Conservation (phyloP, 2,113 vertebrate species). For the Catagonus wagneri region DNA sequence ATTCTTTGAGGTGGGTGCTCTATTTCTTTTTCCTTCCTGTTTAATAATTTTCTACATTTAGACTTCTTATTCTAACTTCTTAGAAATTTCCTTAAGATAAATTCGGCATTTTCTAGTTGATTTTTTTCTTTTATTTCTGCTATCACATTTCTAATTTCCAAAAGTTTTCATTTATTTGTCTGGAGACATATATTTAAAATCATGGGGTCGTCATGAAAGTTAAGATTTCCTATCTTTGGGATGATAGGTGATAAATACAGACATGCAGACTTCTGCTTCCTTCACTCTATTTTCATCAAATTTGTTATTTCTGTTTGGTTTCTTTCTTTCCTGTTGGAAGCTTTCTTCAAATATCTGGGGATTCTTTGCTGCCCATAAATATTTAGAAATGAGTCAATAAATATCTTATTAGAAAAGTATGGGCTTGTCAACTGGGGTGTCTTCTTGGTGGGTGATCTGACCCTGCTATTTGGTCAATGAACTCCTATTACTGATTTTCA, state of each 20-base stretch:
- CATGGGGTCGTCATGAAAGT: background rate
- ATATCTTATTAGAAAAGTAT: background rate
- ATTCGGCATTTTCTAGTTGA: background rate
- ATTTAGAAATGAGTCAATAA: background rate
- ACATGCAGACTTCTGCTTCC: background rate
- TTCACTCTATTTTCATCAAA: background rate
- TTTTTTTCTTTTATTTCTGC: background rate
- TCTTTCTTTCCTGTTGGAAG: background rate
- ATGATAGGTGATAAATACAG: background rate
- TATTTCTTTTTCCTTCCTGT: background rate
- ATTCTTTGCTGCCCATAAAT: background rate
- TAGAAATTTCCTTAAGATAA: background rate
- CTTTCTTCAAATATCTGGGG: constrained; percentile 16
- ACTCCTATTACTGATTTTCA: background rate
- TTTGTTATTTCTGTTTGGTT: background rate
- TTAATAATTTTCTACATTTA: constrained; percentile 4
- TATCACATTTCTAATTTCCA: background rate
- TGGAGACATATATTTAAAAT: background rate
- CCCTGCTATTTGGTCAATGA: background rate
- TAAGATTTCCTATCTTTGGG: background rate
- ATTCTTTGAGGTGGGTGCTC: background rate
- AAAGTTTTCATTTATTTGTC: background rate
- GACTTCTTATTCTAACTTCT: constrained; percentile 36
- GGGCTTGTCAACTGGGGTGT: background rate
- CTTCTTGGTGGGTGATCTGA: background rate